Evolutionary conservation across 2,797 vertebrate genomes (phyloP).

Genomic region (Coranthus polyacanthus): DNA sequence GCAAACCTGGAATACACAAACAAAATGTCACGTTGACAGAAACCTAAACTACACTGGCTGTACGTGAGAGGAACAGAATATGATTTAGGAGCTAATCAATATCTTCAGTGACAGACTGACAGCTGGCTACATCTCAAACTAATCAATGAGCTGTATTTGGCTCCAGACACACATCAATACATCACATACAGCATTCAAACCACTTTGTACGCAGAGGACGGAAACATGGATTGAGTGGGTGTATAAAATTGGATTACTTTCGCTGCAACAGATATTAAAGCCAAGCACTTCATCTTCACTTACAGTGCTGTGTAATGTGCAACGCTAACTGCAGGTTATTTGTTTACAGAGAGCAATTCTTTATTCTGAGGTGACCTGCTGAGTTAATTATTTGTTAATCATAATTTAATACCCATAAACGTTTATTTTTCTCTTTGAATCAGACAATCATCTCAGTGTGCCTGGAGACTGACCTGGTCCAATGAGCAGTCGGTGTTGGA

Average conservation of each 20-base stretch:
- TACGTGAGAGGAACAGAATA: conserved; percentile 13
- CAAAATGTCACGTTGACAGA: conserved; percentile 11
- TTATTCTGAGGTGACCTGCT: neutral
- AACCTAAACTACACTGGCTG: neutral
- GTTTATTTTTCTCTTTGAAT: neutral
- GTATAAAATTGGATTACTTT: conserved; percentile 42
- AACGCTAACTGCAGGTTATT: conserved; percentile 1
- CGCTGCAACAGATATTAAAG: conserved; percentile 40
- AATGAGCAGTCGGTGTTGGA: conserved; percentile 96
- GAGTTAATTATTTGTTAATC: neutral
- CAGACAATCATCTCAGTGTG: neutral
- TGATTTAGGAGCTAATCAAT: conserved; percentile 70
- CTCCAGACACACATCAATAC: conserved; percentile 65
- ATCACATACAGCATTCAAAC: conserved; percentile 60
- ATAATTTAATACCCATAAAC: no score
- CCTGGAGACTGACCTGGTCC: conserved; percentile 88
- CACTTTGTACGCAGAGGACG: conserved; percentile 24
- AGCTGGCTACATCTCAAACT: conserved; percentile 73
- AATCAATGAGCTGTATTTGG: conserved; percentile 75
- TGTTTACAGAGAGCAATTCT: neutral
- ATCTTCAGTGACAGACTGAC: conserved; percentile 60
- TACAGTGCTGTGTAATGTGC: conserved; percentile 2
- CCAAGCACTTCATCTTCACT: conserved; percentile 14
- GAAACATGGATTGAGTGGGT: conserved; percentile 40
- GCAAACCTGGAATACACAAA: conserved; percentile 87